Conservation (phyloP, 2,888 invertebrate genomes). For the Trisateles emortualis region DNA sequence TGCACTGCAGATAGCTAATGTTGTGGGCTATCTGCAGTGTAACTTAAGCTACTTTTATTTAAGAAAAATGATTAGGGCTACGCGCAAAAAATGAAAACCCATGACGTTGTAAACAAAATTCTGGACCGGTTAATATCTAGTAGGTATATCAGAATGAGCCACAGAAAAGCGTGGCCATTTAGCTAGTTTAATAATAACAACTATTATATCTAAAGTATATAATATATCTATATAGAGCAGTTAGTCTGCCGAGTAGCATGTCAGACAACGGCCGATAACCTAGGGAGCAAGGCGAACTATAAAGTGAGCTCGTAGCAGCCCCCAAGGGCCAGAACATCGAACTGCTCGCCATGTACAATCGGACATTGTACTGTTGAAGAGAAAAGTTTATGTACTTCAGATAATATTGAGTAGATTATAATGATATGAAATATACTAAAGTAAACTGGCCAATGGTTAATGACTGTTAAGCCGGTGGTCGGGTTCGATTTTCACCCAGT, state of each 20-base stretch:
- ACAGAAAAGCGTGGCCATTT: too few relatives aligned
- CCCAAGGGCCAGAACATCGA: constrained; percentile 36
- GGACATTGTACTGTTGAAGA: constrained; percentile 12
- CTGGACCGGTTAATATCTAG: too few relatives aligned
- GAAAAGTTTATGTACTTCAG: constrained; percentile 14
- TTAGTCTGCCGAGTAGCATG: constrained; percentile 35
- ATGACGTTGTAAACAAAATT: too few relatives aligned
- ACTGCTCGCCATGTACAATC: constrained; percentile 25
- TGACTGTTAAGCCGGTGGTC: too few relatives aligned
- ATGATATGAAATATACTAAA: not conserved
- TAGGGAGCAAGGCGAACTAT: constrained; percentile 42
- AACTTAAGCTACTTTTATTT: too few relatives aligned
- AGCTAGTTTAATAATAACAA: constrained; percentile 20
- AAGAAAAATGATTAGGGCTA: too few relatives aligned
- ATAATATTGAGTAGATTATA: not conserved
- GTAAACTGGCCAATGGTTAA: too few relatives aligned
- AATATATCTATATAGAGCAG: constrained; percentile 19
- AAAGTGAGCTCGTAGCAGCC: constrained; percentile 35
- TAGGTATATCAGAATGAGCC: too few relatives aligned
- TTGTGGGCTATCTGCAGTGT: too few relatives aligned
- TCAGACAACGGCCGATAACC: constrained; percentile 44
- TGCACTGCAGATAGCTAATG: too few relatives aligned
- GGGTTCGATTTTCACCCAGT: too few relatives aligned
- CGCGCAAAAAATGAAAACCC: too few relatives aligned
- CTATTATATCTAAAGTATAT: constrained; percentile 10